Evolutionary conservation across 2,797 vertebrate genomes (phyloP).

Genomic region (Alfaro cultratus): DNA sequence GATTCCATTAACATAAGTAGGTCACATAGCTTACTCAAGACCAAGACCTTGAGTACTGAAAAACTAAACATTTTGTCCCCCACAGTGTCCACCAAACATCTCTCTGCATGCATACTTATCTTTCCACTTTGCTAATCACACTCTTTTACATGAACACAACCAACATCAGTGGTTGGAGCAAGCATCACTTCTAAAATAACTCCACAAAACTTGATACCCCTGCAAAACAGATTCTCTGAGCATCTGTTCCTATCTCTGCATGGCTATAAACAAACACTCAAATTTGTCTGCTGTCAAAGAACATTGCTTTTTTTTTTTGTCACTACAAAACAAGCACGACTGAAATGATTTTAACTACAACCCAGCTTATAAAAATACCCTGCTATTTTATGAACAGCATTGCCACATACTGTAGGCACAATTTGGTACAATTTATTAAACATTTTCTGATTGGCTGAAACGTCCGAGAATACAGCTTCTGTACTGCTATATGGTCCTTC

Average conservation of each 20-base stretch:
- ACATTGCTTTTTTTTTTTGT: not conserved
- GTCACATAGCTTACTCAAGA: not conserved
- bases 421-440: not conserved
- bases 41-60: not conserved
- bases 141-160: not conserved
- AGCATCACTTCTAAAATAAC: not conserved
- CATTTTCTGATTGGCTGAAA: not conserved
- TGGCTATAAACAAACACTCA: not conserved
- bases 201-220: not conserved
- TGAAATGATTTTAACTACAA: not conserved
- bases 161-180: not conserved
- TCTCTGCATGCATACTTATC: not conserved
- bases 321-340: not conserved
- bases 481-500: not conserved
- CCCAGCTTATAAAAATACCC: not conserved
- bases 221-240: not conserved
- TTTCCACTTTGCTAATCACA: not conserved
- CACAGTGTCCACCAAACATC: not conserved
- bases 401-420: conserved; percentile 3
- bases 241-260: not conserved
- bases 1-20: not conserved
- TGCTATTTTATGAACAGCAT: not conserved
- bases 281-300: not conserved
- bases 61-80: not conserved
- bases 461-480: not conserved